Base-by-base conservation (phyloP, 30 jellyfish, hydroid and myxozoan genomes). In the Cassiopea andromeda region DNA sequence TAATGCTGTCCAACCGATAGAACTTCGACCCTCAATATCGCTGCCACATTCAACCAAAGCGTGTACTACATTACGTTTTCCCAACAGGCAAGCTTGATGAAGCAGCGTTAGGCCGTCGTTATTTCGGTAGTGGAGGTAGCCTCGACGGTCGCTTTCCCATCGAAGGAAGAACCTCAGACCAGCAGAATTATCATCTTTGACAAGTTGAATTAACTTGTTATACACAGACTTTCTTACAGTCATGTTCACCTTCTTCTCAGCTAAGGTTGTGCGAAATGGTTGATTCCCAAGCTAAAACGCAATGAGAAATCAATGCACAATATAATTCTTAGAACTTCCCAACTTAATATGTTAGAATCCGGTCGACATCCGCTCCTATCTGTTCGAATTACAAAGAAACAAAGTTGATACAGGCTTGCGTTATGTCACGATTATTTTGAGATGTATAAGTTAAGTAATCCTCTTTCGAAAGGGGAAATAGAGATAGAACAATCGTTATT, bases 1-100 rank as follows among this genome's bases (percentile, higher is more conserved):
- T 5, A 92, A 73, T 38, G 95, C 93, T n/a, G 93, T 92, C 98
- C 98, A 92, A 9, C 98, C 98, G 19, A 92, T 93, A 60, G 98
- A 92, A 75, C 98, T 92, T 47, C 90, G 82, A 7, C 79, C 74
- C 66, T 81, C 89, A 13, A 92, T 77, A 61, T 88, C 90, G 27
- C 96, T 90, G 17, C 98, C 98, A 68, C 90, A 68, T 46, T 87
- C 93, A n/a, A 92, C 78, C 27, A 92, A 79, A 2, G 80, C 73
- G 47, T 58, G 70, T 16, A 85, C 92, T 18, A 73, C 93, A n/a
- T 73, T 81, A n/a, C 69, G 70, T 44, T 85, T 76, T 17, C 98
- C 98, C 15, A 73, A 80, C 16, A 92, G 93, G 49, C 98, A 92
- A 2, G 98, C 98, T 19, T 78, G 85, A 54, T 92, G 98, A 3